These are phyloP conservation scores for Spea bombifrons DNA, from an alignment of 2,113 vertebrate genomes.

Conservation along the genomic window DNA sequence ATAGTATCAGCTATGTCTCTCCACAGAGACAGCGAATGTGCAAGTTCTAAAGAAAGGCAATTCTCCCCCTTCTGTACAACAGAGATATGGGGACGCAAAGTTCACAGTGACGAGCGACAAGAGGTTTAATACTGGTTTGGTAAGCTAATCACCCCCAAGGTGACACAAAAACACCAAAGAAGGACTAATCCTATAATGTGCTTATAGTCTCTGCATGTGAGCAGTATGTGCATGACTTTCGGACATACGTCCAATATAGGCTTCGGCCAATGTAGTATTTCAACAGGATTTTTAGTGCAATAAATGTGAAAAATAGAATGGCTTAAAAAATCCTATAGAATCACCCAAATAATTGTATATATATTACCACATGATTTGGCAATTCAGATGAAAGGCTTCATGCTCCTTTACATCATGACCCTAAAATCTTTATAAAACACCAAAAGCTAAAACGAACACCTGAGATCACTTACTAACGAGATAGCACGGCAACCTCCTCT, in stretches of 20 bases:
- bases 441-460: too few species aligned
- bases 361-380: too few species aligned
- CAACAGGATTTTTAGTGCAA: not conserved
- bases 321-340: not conserved
- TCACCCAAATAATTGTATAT: too few species aligned
- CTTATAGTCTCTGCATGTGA: not conserved
- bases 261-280: not conserved
- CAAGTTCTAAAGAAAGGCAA: not conserved
- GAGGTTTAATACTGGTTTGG: not conserved
- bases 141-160: constrained; percentile 9
- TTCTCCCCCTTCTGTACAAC: not conserved
- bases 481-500: too few species aligned
- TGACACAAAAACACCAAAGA: constrained; percentile 3
- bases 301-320: not conserved
- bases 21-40: not conserved
- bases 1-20: not conserved
- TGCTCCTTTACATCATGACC: too few species aligned
- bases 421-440: too few species aligned
- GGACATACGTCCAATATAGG: not conserved
- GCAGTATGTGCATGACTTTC: not conserved
- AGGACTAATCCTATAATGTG: constrained; percentile 27
- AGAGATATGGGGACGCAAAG: not conserved
- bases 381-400: too few species aligned
- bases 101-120: not conserved
- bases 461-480: too few species aligned